Base-by-base conservation (phyloP, 2,113 vertebrate genomes). In the Machaerirhynchus nigripectus region DNA sequence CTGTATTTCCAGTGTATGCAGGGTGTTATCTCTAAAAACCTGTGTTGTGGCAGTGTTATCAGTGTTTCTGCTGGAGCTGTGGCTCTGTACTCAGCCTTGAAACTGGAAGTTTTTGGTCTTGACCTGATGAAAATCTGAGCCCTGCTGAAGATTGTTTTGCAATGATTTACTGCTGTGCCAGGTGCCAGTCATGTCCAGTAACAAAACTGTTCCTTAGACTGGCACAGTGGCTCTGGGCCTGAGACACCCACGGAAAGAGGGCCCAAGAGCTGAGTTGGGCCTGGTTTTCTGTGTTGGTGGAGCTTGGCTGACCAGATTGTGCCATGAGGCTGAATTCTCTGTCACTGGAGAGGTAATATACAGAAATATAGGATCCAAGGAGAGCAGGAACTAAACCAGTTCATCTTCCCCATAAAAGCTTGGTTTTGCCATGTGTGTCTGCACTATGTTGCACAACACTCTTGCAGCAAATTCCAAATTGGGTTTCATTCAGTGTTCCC, bases 401-500 rank as follows among this genome's bases (percentile, higher is more conserved):
- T 65, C 26, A 64, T 76, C 53, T 93, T 79, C 64, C 47, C 24
- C 39, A 5, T 52, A 67, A 81, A 90, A 89, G 47, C 71, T 90
- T 83, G 57, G 53, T 73, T 95, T 93, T 90, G 82, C 87, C 61
- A 79, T 56, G 73, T 69, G 64, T 86, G 35, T 86, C 67, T 61
- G n/a, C 67, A 30, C 80, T 49, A 4, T 71, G 47, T 78, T 90
- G 88, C 67, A 85, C 77, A 93, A 71, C 88, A 89, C 28, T 52
- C 21, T 70, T 89, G 69, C 52, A 53, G 53, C 4, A 11, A 88
- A 93, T 64, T 94, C 64, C 76, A 94, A 56, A 89, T 39, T 89
- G 60, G 40, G 47, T 81, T 93, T 93, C 70, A 75, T 61, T 96
- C 40, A 53, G 37, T 86, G 57, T 90, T 96, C 60, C 79, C 90